phyloP scores from a whole-genome alignment of 23 tunicate species.

The Phallusia fumigata region DNA sequence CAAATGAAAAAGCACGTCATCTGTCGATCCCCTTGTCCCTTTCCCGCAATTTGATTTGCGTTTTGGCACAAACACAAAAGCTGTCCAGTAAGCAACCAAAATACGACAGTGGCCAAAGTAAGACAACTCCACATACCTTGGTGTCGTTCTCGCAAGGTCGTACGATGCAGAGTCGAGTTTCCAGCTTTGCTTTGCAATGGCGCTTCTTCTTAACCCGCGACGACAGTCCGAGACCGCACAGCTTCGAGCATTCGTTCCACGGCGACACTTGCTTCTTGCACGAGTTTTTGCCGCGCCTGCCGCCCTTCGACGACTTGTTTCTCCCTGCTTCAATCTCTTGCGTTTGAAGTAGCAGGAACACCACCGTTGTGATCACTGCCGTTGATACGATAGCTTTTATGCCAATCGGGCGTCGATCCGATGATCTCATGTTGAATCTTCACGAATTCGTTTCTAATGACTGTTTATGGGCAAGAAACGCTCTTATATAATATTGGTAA shows the following conservation, averaged over 20 bases:
- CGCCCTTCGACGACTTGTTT: neutral
- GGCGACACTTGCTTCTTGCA: conserved; percentile 46
- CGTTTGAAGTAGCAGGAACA: neutral
- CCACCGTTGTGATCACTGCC: neutral
- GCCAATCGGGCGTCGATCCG: neutral
- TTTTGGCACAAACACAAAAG: too few relatives aligned
- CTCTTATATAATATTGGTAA: too few relatives aligned
- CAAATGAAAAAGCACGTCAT: too few relatives aligned
- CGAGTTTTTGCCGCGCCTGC: neutral
- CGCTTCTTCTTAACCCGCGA: conserved; percentile 60
- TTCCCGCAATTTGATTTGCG: too few relatives aligned
- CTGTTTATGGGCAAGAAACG: too few relatives aligned
- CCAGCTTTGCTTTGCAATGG: conserved; percentile 37
- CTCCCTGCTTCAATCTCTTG: neutral
- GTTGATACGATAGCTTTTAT: neutral
- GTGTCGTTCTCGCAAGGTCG: conserved; percentile 61
- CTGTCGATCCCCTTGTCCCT: too few relatives aligned
- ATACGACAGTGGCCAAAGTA: too few relatives aligned
- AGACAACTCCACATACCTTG: conserved; percentile 31
- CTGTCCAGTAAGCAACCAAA: too few relatives aligned
- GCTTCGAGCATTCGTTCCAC: conserved; percentile 77
- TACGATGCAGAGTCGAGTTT: conserved; percentile 49
- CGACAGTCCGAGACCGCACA: conserved; percentile 75
- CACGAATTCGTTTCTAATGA: too few relatives aligned
- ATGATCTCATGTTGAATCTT: neutral